Evolutionary conservation across 2,888 invertebrate genomes (phyloP).

Genomic region (Ochropacha duplaris): DNA sequence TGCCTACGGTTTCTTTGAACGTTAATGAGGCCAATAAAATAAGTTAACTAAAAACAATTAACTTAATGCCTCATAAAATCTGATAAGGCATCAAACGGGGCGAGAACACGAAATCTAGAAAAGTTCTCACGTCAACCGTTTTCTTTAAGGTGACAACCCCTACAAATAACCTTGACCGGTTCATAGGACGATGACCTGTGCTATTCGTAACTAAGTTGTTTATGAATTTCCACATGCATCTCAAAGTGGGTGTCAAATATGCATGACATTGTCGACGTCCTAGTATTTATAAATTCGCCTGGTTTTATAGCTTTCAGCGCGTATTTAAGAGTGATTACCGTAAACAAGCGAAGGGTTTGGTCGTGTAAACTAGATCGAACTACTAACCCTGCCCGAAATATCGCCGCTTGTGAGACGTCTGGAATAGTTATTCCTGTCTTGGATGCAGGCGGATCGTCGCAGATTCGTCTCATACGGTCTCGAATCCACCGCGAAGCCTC

Average conservation of each 20-base stretch:
- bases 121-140: constrained; percentile 40
- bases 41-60: constrained; percentile 29
- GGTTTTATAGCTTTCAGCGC: constrained; percentile 40
- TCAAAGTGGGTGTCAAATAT: constrained; percentile 20
- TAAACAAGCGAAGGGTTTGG: constrained; percentile 49
- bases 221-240: constrained; percentile 19
- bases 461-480: constrained; percentile 62
- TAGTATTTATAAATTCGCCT: constrained; percentile 42
- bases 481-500: constrained; percentile 65
- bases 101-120: constrained; percentile 42
- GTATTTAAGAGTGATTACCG: constrained; percentile 45
- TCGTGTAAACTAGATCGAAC: constrained; percentile 62
- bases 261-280: constrained; percentile 21
- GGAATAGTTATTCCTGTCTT: constrained; percentile 70
- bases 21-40: constrained; percentile 45
- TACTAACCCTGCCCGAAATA: constrained; percentile 79
- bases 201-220: constrained; percentile 29
- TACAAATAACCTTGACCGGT: constrained; percentile 65
- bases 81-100: constrained; percentile 22
- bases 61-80: constrained; percentile 26
- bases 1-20: constrained; percentile 41
- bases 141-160: constrained; percentile 43
- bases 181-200: constrained; percentile 62
- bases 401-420: constrained; percentile 62
- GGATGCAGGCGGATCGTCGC: constrained; percentile 56